These are phyloP conservation scores for Hippolais icterina DNA, from an alignment of 2,113 vertebrate genomes.

Conservation along the genomic window DNA sequence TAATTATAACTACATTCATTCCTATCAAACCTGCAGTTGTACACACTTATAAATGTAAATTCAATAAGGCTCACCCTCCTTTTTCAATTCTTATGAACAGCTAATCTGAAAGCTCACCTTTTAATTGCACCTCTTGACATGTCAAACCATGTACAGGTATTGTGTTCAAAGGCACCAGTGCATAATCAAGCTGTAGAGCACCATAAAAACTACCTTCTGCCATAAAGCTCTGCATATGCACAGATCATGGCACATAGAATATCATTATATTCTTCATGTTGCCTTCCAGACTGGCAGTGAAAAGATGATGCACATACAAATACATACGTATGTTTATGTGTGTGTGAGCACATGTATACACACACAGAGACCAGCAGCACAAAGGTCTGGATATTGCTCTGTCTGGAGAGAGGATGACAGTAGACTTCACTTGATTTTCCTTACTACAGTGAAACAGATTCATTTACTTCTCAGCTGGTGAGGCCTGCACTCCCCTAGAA, in stretches of 20 bases:
- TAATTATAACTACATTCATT: conserved; percentile 57
- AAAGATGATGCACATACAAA: background rate
- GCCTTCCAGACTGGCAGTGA: background rate
- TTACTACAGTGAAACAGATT: background rate
- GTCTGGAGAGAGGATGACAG: background rate
- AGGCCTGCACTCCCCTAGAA: background rate
- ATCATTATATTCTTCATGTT: background rate
- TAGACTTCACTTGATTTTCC: background rate
- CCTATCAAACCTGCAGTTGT: conserved; percentile 31
- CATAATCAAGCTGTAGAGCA: background rate
- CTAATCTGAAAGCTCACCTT: conserved; percentile 48
- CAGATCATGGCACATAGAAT: background rate
- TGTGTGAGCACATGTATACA: fast-evolving
- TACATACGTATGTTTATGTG: background rate
- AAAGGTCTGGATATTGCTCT: background rate
- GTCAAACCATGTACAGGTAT: background rate
- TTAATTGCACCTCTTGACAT: conserved; percentile 41
- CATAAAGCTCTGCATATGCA: background rate
- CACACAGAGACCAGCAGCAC: background rate
- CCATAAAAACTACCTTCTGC: background rate
- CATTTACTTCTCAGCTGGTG: background rate
- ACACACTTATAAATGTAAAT: conserved; percentile 45
- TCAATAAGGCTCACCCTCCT: conserved; percentile 21
- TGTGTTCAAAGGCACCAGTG: conserved; percentile 5
- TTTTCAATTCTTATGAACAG: conserved; percentile 29